These are phyloP conservation scores for Alfaro cultratus DNA, from an alignment of 2,797 vertebrate genomes.

Conservation along the genomic window DNA sequence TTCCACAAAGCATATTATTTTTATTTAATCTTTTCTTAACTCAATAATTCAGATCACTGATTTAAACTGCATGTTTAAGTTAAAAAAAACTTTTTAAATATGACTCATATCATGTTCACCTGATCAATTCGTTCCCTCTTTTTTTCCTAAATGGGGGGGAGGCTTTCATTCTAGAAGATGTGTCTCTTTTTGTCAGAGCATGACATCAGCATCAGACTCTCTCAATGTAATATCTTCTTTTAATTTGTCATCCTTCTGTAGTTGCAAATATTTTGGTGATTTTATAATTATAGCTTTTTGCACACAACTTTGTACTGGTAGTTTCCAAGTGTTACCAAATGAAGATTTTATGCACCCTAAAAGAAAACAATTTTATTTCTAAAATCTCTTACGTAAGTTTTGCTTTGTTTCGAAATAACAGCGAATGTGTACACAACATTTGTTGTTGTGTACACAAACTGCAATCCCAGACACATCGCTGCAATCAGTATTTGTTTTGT, in stretches of 20 bases:
- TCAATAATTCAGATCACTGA: background rate
- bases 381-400: background rate
- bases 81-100: background rate
- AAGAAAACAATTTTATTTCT: slow-evolving; percentile 6
- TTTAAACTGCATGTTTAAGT: background rate
- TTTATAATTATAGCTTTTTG: slow-evolving; percentile 65
- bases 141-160: background rate
- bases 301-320: slow-evolving; percentile 47
- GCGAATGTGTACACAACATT: slow-evolving; percentile 2
- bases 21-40: background rate
- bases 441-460: background rate
- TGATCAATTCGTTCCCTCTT: background rate
- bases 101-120: background rate
- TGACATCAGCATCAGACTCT: background rate
- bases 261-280: slow-evolving; percentile 29
- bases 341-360: background rate
- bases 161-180: background rate
- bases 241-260: background rate
- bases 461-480: background rate
- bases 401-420: slow-evolving; percentile 11
- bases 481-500: slow-evolving; percentile 16
- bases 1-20: background rate
- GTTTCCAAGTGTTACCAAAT: slow-evolving; percentile 21
- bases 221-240: background rate
- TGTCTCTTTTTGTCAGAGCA: background rate